Evolutionary conservation across 2,888 invertebrate genomes (phyloP), one percentile per base, ranked within the genome.

Genomic region (Patella caerulea): DNA sequence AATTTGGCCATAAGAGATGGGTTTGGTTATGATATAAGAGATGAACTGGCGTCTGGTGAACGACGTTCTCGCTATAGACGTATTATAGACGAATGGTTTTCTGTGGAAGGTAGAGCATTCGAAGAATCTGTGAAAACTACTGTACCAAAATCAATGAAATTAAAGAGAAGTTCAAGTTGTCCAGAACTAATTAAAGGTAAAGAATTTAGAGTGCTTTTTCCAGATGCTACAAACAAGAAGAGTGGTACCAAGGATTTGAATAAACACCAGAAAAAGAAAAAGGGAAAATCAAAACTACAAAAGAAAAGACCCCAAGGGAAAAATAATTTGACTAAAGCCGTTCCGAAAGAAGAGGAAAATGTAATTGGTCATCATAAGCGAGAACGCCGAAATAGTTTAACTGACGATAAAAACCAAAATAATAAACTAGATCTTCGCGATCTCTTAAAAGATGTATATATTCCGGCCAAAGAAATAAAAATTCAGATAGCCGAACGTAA

Each of bases 401-500:
- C 55, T n/a, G 9, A n/a, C 24, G 34, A 19, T 17, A 55, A 19
- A 29, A 59, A 56, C 17, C 19, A 15, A 19, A 34, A 17, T 17
- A 52, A 15, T n/a, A 73, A n/a, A 34, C 52, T 73, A 17, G 53
- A 56, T n/a, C 24, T 77, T 19, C 29, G 77, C 54, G 72, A 72
- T 71, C 70, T 77, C 11, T 55, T 77, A n/a, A 77, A 73, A 69
- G 70, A 73, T 69, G 73, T 72, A 14, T 29, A 77, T n/a, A 77
- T 77, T n/a, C 77, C 77, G 3, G 77, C 77, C 9, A 77, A 77
- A 70, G 77, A 77, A 73, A 69, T 77, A 9, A 73, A 65, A 73
- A 77, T 77, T 55, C 73, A 77, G 54, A 77, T 77, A n/a, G 71
- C 71, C 12, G 77, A 77, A 65, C 45, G 77, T 69, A 77, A 77